Conservation (phyloP, 2,113 vertebrate genomes). For the Seriola quinqueradiata region DNA sequence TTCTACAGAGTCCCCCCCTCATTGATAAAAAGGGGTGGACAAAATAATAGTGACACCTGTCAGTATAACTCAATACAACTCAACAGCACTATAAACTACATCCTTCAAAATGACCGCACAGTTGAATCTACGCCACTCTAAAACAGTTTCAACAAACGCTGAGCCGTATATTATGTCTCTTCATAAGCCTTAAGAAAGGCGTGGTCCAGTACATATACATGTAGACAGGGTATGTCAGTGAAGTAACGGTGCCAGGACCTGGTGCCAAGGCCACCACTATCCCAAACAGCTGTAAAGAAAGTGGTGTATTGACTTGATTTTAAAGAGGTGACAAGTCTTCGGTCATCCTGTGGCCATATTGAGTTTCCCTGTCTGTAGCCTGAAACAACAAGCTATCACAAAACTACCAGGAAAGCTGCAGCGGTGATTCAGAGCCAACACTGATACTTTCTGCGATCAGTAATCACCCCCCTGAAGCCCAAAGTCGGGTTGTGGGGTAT, state of each 20-base stretch:
- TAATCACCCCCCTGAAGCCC: constrained; percentile 46
- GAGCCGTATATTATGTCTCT: background rate
- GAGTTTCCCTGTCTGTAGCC: constrained; percentile 53
- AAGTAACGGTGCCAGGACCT: constrained; percentile 26
- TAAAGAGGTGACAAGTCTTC: constrained; percentile 76
- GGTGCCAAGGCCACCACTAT: constrained; percentile 55
- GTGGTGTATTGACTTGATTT: constrained; percentile 64
- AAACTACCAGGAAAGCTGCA: constrained; percentile 1
- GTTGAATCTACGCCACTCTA: background rate
- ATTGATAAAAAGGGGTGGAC: background rate
- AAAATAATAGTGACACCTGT: background rate
- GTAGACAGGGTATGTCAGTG: constrained; percentile 8
- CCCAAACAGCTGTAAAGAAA: constrained; percentile 68
- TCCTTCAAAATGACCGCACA: background rate
- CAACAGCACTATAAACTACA: background rate
- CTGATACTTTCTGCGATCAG: constrained; percentile 47
- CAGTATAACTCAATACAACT: background rate
- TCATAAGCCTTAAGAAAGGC: constrained; percentile 12
- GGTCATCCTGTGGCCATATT: constrained; percentile 51
- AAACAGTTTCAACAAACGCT: background rate
- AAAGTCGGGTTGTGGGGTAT: constrained; percentile 11
- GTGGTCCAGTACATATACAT: background rate
- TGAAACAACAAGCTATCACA: constrained; percentile 55
- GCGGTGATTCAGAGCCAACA: constrained; percentile 29
- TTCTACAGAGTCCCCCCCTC: too few relatives aligned